Base-by-base conservation (phyloP, 2,797 vertebrate species). In the Sebastes nivosus region DNA sequence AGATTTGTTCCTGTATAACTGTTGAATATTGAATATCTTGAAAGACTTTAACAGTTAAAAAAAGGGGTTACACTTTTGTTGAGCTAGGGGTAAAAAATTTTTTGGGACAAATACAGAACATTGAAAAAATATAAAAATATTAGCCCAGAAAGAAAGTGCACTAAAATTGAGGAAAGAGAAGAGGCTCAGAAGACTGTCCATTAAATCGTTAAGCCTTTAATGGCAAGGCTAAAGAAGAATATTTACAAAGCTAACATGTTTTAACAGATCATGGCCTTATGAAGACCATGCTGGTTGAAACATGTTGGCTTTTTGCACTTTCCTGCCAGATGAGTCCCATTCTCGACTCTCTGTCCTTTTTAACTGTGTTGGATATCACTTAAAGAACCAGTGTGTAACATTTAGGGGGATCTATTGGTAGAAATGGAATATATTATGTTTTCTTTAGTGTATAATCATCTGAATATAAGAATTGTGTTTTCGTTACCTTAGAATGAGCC, bases 221-320 rank as follows among this genome's bases (percentile, higher is more conserved):
- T 36, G n/a, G 29, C 36, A 50, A 67, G 16, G 11, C 29, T 24
- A 32, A 72, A 84, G 27, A 76, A 5, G 52, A 58, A 22, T 2
- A 75, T 74, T 59, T 32, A 32, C 46, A 66, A 66, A 29, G 34
- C 55, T 22, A 64, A 84, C 72, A 5, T 69, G 80, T 81, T 81
- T 59, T 72, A 77, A 83, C 82, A 73, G 63, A 65, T 63, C 61
- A 13, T 65, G 8, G 11, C 10, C 42, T 24, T 63, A 79, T 78
- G 25, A 75, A 30, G 34, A 63, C 22, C 64, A 36, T 22, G 57
- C 78, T 59, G 20, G 79, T 79, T 82, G 72, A 72, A 87, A 82
- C 87, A 70, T 65, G 52, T 64, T 64, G 16, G 22, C 24, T 4
- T 50, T 82, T 79, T 80, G 30, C 8, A 29, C 63, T 32, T 77